phyloP scores from a whole-genome alignment of 2,888 invertebrate species.

The Athalia rosae region DNA sequence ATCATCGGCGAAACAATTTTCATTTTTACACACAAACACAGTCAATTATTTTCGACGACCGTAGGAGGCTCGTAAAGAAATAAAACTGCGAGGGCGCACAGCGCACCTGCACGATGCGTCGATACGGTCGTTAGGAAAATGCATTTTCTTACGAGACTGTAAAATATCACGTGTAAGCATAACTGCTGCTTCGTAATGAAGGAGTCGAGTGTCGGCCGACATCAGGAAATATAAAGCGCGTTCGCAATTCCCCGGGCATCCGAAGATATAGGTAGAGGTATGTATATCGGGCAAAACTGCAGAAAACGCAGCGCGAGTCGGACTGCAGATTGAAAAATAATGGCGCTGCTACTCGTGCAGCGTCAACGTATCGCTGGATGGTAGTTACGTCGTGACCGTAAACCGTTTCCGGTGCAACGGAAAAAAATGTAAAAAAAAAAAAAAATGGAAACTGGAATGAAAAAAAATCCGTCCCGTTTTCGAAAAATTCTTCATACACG shows the following conservation, averaged over 20 bases:
- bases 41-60: too few relatives aligned
- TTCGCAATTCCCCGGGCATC: not conserved
- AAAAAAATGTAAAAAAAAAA: not conserved
- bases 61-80: too few relatives aligned
- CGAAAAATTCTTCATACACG: not conserved
- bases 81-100: too few relatives aligned
- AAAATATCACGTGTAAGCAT: not conserved
- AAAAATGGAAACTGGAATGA: not conserved
- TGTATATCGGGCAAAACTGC: not conserved
- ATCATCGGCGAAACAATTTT: too few relatives aligned
- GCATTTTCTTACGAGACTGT: constrained; percentile 18
- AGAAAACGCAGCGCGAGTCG: not conserved
- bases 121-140: not conserved
- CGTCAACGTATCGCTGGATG: not conserved
- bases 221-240: constrained; percentile 15
- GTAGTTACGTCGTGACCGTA: not conserved
- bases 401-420: not conserved
- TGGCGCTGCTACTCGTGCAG: not conserved
- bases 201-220: constrained; percentile 29
- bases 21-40: too few relatives aligned
- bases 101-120: too few relatives aligned
- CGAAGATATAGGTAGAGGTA: too few relatives aligned
- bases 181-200: constrained; percentile 18
- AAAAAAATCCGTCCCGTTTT: not conserved
- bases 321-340: not conserved